Evolutionary conservation across 1,140 invertebrate genomes (phyloP), one percentile per base, ranked within the genome.

Genomic region (Drosophila leontia): DNA sequence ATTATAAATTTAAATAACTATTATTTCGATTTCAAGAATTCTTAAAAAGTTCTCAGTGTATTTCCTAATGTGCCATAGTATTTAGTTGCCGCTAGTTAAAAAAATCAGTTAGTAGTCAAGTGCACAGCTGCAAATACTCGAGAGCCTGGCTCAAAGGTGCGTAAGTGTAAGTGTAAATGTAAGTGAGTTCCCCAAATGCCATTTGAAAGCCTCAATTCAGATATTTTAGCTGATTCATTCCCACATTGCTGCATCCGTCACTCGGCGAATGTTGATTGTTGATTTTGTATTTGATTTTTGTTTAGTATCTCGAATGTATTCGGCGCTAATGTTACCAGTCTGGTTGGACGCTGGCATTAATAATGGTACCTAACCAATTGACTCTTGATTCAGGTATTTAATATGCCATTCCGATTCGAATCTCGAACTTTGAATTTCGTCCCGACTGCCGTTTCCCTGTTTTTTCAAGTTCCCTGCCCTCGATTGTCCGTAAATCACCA

Each of bases 61-160:
- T 23, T 55, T 23, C 12, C 2, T 55, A 55, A 55, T 55, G 51
- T 55, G 19, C 34, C 17, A 34, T 7, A 35, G 57, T 62, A 62
- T 60, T 61, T 62, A 41, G 69, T 29, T 56, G 53, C 45, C 57
- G 47, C 55, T 56, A 23, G 50, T 57, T 57, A 34, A 57, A 75
- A 80, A 65, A 37, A 41, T 37, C 42, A 60, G 56, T 44, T 37
- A 65, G 47, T 80, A 83, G 67, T 88, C 84, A 88, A 90, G 85
- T 76, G 81, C 85, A 82, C 85, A 85, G 78, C 81, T 85, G 85
- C 77, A 80, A 55, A 78, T 72, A 39, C 69, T 74, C 47, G 15
- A 56, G 42, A 37, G 50, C 39, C 41, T 39, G 53, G 53, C 61
- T 17, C 53, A 48, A 12, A 50, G 35, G 51, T 76, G 82, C 79